Evolutionary conservation across 2,797 vertebrate species (phyloP).

Genomic region (Odontamblyopus lacepedii): DNA sequence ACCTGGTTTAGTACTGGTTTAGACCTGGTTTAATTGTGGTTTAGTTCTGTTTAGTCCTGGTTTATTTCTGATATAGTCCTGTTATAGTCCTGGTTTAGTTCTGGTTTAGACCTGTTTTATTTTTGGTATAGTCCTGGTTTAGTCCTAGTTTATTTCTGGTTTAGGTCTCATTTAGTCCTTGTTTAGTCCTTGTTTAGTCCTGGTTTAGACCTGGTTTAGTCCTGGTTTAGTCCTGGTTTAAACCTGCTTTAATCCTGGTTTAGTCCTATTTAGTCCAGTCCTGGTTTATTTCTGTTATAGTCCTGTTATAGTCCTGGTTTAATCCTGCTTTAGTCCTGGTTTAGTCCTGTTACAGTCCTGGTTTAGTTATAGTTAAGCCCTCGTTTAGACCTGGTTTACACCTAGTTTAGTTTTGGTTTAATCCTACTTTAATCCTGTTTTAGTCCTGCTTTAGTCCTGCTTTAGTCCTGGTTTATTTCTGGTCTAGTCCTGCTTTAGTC

Average conservation of each 20-base stretch:
- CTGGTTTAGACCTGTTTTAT: neutral
- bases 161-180: neutral
- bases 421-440: neutral
- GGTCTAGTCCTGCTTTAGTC: neutral
- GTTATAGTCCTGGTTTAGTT: neutral
- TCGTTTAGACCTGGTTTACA: neutral
- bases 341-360: neutral
- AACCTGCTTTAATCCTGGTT: neutral
- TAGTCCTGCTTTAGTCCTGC: no score
- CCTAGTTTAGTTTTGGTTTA: neutral
- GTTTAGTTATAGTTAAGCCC: neutral
- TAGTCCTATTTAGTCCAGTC: neutral
- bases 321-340: neutral
- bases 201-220: neutral
- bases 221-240: neutral
- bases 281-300: neutral
- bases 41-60: neutral
- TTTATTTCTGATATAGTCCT: neutral
- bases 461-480: neutral
- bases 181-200: neutral
- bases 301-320: neutral
- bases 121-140: neutral
- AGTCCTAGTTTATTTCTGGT: neutral
- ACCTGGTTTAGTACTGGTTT: neutral
- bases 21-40: neutral